These are phyloP conservation scores for Bombus confusus DNA, from an alignment of 1,140 invertebrate species.

Conservation along the genomic window DNA sequence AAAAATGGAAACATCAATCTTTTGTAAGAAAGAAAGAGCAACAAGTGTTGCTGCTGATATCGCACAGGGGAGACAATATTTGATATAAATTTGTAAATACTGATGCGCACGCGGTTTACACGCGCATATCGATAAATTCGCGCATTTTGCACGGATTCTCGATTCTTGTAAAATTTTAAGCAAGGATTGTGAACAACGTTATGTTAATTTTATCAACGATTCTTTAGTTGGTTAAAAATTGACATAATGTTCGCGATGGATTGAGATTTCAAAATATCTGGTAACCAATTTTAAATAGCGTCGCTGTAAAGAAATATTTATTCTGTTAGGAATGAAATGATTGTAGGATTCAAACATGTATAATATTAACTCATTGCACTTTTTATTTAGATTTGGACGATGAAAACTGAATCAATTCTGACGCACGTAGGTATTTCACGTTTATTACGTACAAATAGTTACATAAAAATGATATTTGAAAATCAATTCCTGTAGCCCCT, in stretches of 20 bases:
- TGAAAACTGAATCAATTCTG: too few relatives aligned
- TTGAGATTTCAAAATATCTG: background rate
- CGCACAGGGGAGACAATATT: constrained; percentile 42
- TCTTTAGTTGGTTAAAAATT: too few relatives aligned
- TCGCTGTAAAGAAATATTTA: background rate
- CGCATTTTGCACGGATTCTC: background rate
- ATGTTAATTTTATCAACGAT: background rate
- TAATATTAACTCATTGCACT: too few relatives aligned
- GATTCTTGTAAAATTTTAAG: background rate
- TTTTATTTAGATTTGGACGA: too few relatives aligned
- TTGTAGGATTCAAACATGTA: too few relatives aligned
- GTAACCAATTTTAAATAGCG: background rate
- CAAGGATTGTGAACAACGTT: background rate
- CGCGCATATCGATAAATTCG: background rate
- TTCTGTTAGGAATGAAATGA: too few relatives aligned
- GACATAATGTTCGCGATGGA: background rate
- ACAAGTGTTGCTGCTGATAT: constrained; percentile 63
- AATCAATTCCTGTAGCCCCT: too few relatives aligned
- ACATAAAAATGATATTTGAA: too few relatives aligned
- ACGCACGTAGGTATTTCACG: too few relatives aligned
- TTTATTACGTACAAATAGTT: too few relatives aligned
- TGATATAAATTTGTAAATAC: constrained; percentile 49
- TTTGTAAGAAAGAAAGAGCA: constrained; percentile 56
- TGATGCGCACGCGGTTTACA: background rate
- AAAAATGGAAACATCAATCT: constrained; percentile 35